Conservation (phyloP, 2,797 vertebrate species). For the Tapirus indicus region DNA sequence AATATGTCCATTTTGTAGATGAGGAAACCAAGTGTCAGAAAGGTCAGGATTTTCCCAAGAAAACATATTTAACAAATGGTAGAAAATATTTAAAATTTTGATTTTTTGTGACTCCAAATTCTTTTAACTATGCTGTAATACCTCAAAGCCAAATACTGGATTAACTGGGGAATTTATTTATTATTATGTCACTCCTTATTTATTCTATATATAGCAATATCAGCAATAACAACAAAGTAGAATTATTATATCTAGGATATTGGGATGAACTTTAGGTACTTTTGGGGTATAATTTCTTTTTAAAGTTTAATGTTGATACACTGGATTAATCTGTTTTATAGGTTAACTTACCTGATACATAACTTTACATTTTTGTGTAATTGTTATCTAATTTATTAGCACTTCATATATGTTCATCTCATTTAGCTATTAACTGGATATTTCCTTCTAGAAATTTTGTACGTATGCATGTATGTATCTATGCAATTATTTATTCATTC, state of each 20-base stretch:
- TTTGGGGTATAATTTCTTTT: not conserved
- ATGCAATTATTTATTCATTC: not conserved
- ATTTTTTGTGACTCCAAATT: not conserved
- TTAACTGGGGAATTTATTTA: not conserved
- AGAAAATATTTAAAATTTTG: not conserved
- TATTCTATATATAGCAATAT: not conserved
- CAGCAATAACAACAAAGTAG: not conserved
- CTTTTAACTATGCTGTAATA: not conserved
- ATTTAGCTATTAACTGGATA: not conserved
- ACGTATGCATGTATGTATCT: not conserved
- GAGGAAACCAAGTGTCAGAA: not conserved
- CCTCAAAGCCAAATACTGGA: not conserved
- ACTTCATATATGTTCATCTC: not conserved
- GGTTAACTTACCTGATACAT: not conserved
- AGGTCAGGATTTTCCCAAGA: not conserved
- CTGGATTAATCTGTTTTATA: not conserved
- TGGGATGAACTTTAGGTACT: not conserved
- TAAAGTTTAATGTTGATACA: not conserved
- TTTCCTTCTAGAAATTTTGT: not conserved
- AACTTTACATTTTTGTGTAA: not conserved
- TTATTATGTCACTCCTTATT: not conserved
- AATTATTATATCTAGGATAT: not conserved
- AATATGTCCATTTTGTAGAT: not conserved
- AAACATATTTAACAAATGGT: not conserved
- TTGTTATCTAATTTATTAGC: not conserved